These are phyloP conservation scores for Anser brachyrhynchus DNA, from an alignment of 2,113 vertebrate genomes.

Conservation along the genomic window DNA sequence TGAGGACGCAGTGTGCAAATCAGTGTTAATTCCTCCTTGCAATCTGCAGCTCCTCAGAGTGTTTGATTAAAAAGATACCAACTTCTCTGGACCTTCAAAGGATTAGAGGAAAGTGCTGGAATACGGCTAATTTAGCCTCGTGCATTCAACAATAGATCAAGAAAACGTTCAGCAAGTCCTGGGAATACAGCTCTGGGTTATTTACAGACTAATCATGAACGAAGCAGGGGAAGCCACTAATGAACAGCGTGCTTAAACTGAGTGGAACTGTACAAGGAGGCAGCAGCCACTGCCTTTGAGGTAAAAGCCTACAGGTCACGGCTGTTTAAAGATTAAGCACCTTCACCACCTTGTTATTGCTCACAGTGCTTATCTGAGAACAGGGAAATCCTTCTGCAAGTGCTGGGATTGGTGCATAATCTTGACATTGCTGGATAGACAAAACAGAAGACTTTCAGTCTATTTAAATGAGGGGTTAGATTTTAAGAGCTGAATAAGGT, in stretches of 20 bases:
- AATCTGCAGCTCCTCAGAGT: neutral
- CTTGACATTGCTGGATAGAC: neutral
- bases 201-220: rapidly evolving
- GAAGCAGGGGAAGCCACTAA: neutral
- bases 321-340: neutral
- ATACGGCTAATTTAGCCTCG: rapidly evolving
- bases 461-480: neutral
- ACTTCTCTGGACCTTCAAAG: neutral
- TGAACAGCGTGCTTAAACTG: rapidly evolving
- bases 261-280: neutral
- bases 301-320: rapidly evolving
- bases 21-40: neutral
- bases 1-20: rapidly evolving
- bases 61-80: rapidly evolving
- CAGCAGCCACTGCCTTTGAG: neutral
- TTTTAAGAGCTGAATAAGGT: too few species aligned
- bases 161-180: rapidly evolving
- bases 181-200: rapidly evolving
- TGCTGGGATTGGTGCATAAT: too few species aligned
- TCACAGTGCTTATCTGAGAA: rapidly evolving
- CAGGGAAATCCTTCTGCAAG: neutral
- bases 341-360: too few species aligned
- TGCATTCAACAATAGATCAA: rapidly evolving
- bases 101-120: rapidly evolving
- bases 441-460: rapidly evolving